Base-by-base conservation (phyloP, 2,113 vertebrate genomes). In the Ceratotherium simum region DNA sequence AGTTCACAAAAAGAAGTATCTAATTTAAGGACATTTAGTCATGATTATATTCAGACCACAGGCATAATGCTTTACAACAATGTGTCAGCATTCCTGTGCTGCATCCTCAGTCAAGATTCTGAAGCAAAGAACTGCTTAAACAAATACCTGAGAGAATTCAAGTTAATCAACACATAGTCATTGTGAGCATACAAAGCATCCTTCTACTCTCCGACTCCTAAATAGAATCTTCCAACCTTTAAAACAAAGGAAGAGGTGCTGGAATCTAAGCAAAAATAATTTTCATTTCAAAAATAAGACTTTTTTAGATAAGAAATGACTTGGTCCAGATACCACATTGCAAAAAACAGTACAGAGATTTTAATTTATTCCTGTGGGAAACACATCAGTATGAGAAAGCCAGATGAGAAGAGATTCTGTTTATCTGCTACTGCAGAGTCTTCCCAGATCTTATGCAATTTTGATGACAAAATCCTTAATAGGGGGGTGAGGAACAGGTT, bases 91-190 rank as follows among this genome's bases (percentile, higher is more conserved):
- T 95, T 67, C n/a, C 3, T 70, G 46, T 81, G 58, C 5, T 54
- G 33, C 14, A 67, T 36, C 18, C 2, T 29, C 12, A 70, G 21
- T 18, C 39, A 54, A 80, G 60, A 70, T 20, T 87, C 46, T 76
- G 84, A 88, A 90, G 58, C 36, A 95, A 82, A 14, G 25, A 84
- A 96, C 72, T 84, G n/a, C n/a, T 80, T 95, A 83, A 83, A 69
- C 65, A 42, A 95, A 97, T 86, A 79, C 8, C 39, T 70, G 20
- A 92, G 79, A 91, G 31, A 90, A 79, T 80, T 16, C 39, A 88
- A 13, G 33, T 27, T 20, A 60, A 97, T 97, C 18, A 91, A 54
- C 18, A 46, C 9, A 51, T 83, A 60, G 20, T 75, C 42, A 62
- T 0, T 8, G 54, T 89, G 42, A 86, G 56, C 36, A 86, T 84